Conservation (phyloP, 2,888 invertebrate genomes). For the Stenichneumon culpator region DNA sequence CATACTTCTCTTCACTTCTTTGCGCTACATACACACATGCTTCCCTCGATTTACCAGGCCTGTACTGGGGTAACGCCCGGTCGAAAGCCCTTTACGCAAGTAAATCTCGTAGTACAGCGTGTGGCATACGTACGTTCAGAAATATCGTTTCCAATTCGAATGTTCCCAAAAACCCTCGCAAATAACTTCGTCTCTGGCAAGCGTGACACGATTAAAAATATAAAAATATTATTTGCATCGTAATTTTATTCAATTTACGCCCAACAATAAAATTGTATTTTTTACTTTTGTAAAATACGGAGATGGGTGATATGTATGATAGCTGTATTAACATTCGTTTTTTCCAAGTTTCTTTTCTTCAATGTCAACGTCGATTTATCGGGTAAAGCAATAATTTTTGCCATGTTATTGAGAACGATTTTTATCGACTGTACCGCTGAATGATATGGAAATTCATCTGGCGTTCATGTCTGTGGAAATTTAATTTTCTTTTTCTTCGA, state of each 20-base stretch:
- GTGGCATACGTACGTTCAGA: neutral
- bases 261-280: too few species aligned
- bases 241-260: too few species aligned
- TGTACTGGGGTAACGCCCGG: slow-evolving; percentile 1
- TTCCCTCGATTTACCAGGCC: slow-evolving; percentile 39
- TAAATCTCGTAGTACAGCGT: slow-evolving; percentile 17
- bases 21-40: slow-evolving; percentile 42
- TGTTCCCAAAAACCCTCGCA: neutral
- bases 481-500: neutral
- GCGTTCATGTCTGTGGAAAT: neutral
- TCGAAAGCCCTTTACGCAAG: slow-evolving; percentile 16
- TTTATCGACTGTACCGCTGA: neutral
- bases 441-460: slow-evolving; percentile 25
- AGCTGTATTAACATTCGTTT: neutral
- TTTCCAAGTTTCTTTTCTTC: neutral
- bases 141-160: neutral
- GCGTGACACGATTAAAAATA: too few species aligned
- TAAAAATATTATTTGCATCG: too few species aligned
- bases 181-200: neutral
- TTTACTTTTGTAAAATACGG: too few species aligned
- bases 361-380: neutral
- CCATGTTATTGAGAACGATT: neutral
- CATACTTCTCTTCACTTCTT: slow-evolving; percentile 44
- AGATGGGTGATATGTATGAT: too few species aligned
- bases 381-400: neutral